Evolutionary conservation across 2,888 invertebrate genomes (phyloP), one percentile per base, ranked within the genome.

Genomic region (Drosophila maculinotata): DNA sequence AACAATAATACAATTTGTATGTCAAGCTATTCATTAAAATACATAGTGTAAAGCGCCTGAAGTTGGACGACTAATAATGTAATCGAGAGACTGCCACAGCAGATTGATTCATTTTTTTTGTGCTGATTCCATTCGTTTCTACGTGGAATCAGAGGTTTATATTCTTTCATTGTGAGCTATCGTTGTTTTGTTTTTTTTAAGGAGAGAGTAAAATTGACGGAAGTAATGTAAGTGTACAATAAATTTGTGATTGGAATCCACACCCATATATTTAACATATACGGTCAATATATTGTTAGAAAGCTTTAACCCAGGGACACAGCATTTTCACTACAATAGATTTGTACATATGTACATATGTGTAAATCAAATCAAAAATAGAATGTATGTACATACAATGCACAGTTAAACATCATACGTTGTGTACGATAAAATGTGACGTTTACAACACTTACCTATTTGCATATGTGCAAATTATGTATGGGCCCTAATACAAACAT

Each of bases 111-210:
- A 41, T 60, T 62, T 76, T 20, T 53, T 28, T 54, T 56, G 72
- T 76, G 26, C 76, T 76, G 52, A 59, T 73, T 66, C 65, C 66
- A 53, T 59, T 44, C 49, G 64, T 82, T 75, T 66, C 66, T 52
- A 31, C 41, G 47, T 70, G 49, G 45, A 67, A 78, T 70, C 36
- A 59, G 59, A 67, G 59, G 52, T 70, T 67, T 83, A 78, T 66
- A 59, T 65, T 77, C 65, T 73, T 63, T 74, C 49, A 72, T 64
- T 79, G 72, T 76, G 58, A 68, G 77, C 68, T 69, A 44, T 33
- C 51, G 84, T 82, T 78, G 84, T 85, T 85, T 85, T 79, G 83
- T 75, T 75, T 73, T 77, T 71, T 77, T 79, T 62, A 75, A 57
- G 54, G 57, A 75, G 62, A 82, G 79, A 70, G 70, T 79, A 66